These are phyloP conservation scores for Solea solea DNA, from an alignment of 2,113 vertebrate genomes.

Conservation along the genomic window DNA sequence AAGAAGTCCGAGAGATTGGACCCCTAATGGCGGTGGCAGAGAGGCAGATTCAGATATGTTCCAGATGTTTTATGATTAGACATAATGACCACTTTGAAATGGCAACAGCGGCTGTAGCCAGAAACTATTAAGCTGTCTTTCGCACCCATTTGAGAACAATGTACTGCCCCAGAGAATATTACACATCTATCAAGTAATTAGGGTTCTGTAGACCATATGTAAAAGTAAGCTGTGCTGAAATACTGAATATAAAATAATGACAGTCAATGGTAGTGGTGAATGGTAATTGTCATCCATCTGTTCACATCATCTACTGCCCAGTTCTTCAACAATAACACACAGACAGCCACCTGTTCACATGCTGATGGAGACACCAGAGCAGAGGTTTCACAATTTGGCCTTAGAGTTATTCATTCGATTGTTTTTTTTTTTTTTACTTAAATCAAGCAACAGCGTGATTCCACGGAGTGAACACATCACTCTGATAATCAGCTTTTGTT, in stretches of 20 bases:
- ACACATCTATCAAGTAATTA: slow-evolving; percentile 65
- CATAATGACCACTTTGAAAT: slow-evolving; percentile 58
- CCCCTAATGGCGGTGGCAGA: slow-evolving; percentile 28
- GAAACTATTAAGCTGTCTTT: slow-evolving; percentile 63
- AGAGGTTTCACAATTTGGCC: slow-evolving; percentile 18
- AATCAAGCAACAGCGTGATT: neutral
- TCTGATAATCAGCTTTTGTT: slow-evolving; percentile 14
- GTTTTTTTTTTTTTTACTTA: slow-evolving; percentile 2
- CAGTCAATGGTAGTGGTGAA: slow-evolving; percentile 32
- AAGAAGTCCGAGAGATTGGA: slow-evolving; percentile 31
- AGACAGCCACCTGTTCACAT: slow-evolving; percentile 62
- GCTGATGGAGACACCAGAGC: neutral
- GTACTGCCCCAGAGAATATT: slow-evolving; percentile 51
- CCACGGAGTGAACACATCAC: slow-evolving; percentile 20
- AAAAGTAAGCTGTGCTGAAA: slow-evolving; percentile 39
- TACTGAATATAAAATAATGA: slow-evolving; percentile 16
- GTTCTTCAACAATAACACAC: slow-evolving; percentile 49
- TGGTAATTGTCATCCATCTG: slow-evolving; percentile 64
- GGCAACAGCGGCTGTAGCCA: slow-evolving; percentile 36
- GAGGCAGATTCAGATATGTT: slow-evolving; percentile 44
- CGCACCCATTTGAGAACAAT: slow-evolving; percentile 59
- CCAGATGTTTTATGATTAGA: slow-evolving; percentile 73
- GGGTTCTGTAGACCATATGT: slow-evolving; percentile 59
- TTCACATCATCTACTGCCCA: slow-evolving; percentile 45
- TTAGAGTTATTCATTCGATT: slow-evolving; percentile 16